These are phyloP conservation scores for Nebria ingens DNA, from an alignment of 1,140 invertebrate species.

Conservation along the genomic window DNA sequence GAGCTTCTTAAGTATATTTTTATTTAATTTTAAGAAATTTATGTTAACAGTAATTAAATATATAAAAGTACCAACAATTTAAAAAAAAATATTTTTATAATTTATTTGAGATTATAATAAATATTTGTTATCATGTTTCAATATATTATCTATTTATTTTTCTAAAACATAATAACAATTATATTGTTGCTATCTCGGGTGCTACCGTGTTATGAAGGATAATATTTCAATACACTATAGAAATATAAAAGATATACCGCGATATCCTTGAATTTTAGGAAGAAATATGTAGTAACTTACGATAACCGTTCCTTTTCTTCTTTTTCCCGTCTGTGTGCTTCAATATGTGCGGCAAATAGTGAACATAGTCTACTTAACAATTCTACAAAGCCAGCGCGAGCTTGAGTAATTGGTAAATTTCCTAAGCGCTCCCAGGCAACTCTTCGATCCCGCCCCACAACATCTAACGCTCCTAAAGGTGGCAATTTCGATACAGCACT, in stretches of 20 bases:
- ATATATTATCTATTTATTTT: too few relatives aligned
- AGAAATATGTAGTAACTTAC: conserved; percentile 39
- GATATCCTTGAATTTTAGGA: too few relatives aligned
- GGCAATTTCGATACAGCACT: conserved; percentile 55
- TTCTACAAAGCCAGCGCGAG: conserved; percentile 86
- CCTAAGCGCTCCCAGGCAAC: conserved; percentile 88
- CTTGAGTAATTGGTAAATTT: conserved; percentile 71
- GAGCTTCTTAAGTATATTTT: too few relatives aligned
- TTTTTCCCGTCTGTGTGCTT: conserved; percentile 80
- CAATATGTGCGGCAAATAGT: conserved; percentile 80
- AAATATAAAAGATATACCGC: too few relatives aligned
- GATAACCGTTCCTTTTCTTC: conserved; percentile 49
- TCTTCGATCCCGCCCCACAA: conserved; percentile 86
- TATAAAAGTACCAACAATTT: too few relatives aligned
- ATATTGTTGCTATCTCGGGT: too few relatives aligned
- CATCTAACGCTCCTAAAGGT: conserved; percentile 85
- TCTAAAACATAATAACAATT: too few relatives aligned
- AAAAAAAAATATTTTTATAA: neutral
- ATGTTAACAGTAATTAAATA: too few relatives aligned
- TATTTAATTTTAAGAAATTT: too few relatives aligned
- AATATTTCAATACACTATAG: too few relatives aligned
- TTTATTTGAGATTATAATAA: neutral
- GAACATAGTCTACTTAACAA: conserved; percentile 78
- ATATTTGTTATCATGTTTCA: too few relatives aligned
- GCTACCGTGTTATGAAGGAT: too few relatives aligned